Conservation (phyloP, 2,797 vertebrate species). For the Pseudochirops cupreus region DNA sequence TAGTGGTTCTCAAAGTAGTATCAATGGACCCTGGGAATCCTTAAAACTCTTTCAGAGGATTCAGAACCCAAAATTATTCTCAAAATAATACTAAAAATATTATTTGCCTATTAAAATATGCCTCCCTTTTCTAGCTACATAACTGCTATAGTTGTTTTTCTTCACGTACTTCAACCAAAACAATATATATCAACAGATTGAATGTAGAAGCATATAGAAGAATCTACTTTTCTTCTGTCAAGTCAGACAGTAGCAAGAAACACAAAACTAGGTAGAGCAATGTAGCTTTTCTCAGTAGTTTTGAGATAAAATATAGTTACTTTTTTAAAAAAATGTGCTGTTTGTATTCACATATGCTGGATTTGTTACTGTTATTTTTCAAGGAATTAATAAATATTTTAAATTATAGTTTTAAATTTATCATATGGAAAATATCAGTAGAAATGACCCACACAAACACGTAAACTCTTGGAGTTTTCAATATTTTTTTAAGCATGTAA, state of each 20-base stretch:
- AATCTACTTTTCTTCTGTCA: not conserved
- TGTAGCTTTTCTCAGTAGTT: not conserved
- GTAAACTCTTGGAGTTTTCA: not conserved
- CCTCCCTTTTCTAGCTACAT: not conserved
- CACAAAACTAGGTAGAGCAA: not conserved
- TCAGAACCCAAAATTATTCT: not conserved
- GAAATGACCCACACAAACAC: not conserved
- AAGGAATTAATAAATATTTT: not conserved
- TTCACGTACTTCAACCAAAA: not conserved
- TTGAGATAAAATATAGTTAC: not conserved
- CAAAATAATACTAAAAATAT: not conserved
- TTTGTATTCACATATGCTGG: not conserved
- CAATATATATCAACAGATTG: not conserved
- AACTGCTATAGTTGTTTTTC: not conserved
- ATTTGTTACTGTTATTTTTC: not conserved
- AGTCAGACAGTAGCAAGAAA: not conserved
- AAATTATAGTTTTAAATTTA: not conserved
- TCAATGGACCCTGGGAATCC: not conserved
- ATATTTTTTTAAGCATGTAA: not conserved
- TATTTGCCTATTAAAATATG: not conserved
- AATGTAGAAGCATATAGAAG: not conserved
- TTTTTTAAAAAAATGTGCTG: not conserved
- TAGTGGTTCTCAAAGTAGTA: not conserved
- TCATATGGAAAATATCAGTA: not conserved
- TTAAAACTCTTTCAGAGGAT: not conserved